Percentiles rank a stretch among this genome's conserved stretches.
Conservation (phyloP, 2,797 vertebrate genomes). For the Sebastes kiyomatsui region DNA sequence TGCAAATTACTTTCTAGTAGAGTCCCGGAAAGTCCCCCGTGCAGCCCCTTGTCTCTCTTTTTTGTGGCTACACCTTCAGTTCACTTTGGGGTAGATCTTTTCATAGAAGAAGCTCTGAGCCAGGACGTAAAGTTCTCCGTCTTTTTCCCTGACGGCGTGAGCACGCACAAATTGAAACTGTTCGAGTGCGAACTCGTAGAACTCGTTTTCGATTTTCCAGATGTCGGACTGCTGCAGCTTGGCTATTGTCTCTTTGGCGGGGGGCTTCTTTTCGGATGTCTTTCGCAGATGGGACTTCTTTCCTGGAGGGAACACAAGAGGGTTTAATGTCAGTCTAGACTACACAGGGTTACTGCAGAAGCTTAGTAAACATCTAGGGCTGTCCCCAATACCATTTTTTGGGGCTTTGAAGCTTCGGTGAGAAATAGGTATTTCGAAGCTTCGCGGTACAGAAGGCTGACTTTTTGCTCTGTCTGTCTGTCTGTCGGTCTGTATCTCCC, state of each 20-base stretch:
- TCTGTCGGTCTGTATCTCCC: too few relatives aligned
- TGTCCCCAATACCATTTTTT: too few relatives aligned
- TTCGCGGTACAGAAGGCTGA: too few relatives aligned
- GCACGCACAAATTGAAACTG: constrained; percentile 96
- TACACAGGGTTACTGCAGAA: not conserved
- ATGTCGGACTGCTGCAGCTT: constrained; percentile 94
- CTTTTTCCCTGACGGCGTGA: constrained; percentile 94
- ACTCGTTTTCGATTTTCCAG: constrained; percentile 98
- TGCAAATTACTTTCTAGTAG: constrained; percentile 39
- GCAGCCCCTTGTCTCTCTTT: not conserved
- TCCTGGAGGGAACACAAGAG: constrained; percentile 77
- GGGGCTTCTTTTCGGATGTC: constrained; percentile 96
- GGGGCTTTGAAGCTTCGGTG: too few relatives aligned
- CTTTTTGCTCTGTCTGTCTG: too few relatives aligned
- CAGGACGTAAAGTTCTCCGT: constrained; percentile 91
- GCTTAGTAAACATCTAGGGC: not conserved
- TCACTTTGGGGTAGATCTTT: constrained; percentile 97
- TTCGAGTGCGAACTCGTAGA: constrained; percentile 97
- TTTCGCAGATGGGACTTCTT: constrained; percentile 97
- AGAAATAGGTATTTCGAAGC: too few relatives aligned
- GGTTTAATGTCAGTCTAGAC: not conserved
- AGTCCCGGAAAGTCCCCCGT: not conserved
- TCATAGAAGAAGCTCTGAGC: constrained; percentile 96
- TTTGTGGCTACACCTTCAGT: constrained; percentile 62
- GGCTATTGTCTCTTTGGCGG: constrained; percentile 92